phyloP scores from a whole-genome alignment of 2,888 invertebrate species.

The Arge pagana region DNA sequence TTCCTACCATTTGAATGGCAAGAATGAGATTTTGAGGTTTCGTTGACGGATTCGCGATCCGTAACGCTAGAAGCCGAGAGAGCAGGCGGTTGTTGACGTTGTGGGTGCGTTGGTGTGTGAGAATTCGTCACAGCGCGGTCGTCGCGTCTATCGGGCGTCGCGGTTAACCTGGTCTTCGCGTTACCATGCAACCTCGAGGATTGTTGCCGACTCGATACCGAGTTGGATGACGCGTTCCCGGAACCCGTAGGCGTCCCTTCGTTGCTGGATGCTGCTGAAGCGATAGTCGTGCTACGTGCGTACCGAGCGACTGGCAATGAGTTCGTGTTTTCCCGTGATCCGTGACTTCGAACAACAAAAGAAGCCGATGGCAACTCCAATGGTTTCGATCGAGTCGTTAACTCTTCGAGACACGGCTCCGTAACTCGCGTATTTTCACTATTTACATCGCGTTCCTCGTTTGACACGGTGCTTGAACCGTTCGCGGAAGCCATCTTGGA shows the following conservation, averaged over 20 bases:
- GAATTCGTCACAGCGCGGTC: neutral
- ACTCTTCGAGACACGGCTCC: slow-evolving; percentile 17
- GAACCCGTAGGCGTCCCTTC: slow-evolving; percentile 51
- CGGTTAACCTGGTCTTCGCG: neutral
- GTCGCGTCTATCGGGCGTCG: neutral
- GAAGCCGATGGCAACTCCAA: slow-evolving; percentile 6
- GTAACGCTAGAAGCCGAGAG: too few relatives aligned
- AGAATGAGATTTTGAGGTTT: too few relatives aligned
- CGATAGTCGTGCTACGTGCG: slow-evolving; percentile 26
- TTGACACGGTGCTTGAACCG: slow-evolving; percentile 55
- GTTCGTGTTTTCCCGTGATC: too few relatives aligned
- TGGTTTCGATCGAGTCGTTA: slow-evolving; percentile 3
- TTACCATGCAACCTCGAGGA: slow-evolving; percentile 30
- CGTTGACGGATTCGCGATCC: too few relatives aligned
- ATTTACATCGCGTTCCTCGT: slow-evolving; percentile 55
- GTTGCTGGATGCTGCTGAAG: slow-evolving; percentile 30
- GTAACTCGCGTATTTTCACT: slow-evolving; percentile 35
- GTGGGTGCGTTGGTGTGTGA: neutral
- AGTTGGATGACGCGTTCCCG: slow-evolving; percentile 45
- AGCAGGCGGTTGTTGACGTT: slow-evolving; percentile 6
- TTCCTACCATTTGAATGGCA: too few relatives aligned
- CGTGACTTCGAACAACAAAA: too few relatives aligned
- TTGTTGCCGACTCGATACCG: slow-evolving; percentile 30
- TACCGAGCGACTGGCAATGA: slow-evolving; percentile 3
- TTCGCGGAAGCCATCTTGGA: slow-evolving; percentile 59